Evolutionary conservation across 2,888 invertebrate genomes (phyloP).

Genomic region (Cerastis leucographa): DNA sequence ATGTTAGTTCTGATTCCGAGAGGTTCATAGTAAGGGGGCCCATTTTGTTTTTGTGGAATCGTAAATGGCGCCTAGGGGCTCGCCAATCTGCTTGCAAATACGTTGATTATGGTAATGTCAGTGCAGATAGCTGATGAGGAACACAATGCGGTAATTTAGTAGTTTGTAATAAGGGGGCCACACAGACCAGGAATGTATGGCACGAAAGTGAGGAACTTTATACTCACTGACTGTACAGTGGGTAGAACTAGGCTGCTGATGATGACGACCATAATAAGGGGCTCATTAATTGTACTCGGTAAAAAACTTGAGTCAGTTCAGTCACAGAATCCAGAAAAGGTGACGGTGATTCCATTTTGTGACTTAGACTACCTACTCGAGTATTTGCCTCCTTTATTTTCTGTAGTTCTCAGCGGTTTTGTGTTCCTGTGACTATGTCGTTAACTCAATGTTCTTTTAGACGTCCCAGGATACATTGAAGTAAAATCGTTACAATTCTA

Average conservation of each 20-base stretch:
- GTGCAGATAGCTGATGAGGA: constrained; percentile 8
- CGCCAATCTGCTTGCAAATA: constrained; percentile 7
- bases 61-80: constrained; percentile 14
- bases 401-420: too few relatives aligned
- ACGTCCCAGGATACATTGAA: background rate
- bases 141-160: constrained; percentile 2
- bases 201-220: background rate
- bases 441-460: background rate
- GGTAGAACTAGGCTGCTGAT: background rate
- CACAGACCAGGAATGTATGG: background rate
- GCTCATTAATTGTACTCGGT: background rate
- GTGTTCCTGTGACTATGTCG: background rate
- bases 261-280: background rate
- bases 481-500: background rate
- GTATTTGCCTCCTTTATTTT: too few relatives aligned
- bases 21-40: background rate
- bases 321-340: background rate
- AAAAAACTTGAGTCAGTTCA: background rate
- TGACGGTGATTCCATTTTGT: too few relatives aligned
- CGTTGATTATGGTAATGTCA: constrained; percentile 29
- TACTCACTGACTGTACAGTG: background rate
- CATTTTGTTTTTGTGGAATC: constrained; percentile 22
- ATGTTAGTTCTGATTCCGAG: constrained; percentile 13
- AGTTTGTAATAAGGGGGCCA: too few relatives aligned
- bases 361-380: too few relatives aligned